Evolutionary conservation across 2,888 invertebrate genomes (phyloP).

Genomic region (Chalcosyrphus nemorum): DNA sequence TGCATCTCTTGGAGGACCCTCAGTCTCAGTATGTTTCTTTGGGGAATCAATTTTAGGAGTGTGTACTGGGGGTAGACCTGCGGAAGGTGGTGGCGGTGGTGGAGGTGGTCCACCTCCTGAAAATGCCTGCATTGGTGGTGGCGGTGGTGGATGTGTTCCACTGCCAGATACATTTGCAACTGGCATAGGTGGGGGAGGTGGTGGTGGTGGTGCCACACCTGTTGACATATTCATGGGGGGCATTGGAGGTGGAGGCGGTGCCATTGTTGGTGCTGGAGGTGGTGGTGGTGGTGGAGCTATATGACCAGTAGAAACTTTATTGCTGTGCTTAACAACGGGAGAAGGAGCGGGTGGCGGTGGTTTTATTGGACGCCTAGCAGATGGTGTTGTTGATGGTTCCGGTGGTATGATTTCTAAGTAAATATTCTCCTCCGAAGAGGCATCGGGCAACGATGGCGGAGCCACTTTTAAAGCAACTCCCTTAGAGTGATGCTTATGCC

Average conservation of each 20-base stretch:
- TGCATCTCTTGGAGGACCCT: constrained; percentile 74
- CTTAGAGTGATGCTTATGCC: constrained; percentile 25
- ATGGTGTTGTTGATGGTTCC: neutral
- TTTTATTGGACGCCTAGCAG: constrained; percentile 8
- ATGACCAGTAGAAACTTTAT: neutral
- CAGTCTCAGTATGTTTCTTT: constrained; percentile 21
- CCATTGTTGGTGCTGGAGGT: constrained; percentile 1
- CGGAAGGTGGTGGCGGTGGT: constrained; percentile 53
- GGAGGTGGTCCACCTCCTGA: neutral
- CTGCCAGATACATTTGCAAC: neutral
- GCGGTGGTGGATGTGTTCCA: constrained; percentile 3
- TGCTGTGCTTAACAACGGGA: neutral
- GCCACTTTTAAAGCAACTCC: constrained; percentile 45
- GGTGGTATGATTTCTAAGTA: constrained; percentile 39
- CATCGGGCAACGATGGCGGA: constrained; percentile 26
- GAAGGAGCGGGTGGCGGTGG: constrained; percentile 29
- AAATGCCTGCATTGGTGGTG: neutral
- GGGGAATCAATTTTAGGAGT: constrained; percentile 27
- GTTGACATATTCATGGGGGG: neutral
- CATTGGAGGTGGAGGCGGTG: constrained; percentile 5
- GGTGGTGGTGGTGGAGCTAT: constrained; percentile 55
- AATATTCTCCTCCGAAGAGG: constrained; percentile 5
- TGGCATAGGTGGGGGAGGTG: constrained; percentile 37
- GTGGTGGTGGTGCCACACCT: constrained; percentile 19
- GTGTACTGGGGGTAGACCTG: constrained; percentile 48